phyloP scores from a whole-genome alignment of 2,797 vertebrate species.

The Pteropus rufus region DNA sequence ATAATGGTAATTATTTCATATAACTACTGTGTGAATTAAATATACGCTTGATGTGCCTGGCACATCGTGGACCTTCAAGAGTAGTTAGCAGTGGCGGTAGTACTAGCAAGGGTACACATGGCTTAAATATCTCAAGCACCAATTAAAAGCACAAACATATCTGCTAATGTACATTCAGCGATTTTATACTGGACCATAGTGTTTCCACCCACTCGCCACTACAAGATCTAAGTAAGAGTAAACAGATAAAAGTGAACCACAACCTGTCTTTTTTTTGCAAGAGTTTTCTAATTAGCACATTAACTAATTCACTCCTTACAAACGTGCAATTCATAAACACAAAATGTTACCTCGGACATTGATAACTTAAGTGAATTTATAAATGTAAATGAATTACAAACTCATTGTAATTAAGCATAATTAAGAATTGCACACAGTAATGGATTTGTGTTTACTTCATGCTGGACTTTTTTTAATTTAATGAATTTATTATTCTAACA shows the following conservation, averaged over 20 bases:
- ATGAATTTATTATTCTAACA: conserved; percentile 3
- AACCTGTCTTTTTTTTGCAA: not conserved
- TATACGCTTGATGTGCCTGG: not conserved
- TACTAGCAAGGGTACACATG: not conserved
- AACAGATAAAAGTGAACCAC: not conserved
- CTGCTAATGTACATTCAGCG: not conserved
- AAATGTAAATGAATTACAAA: conserved; percentile 36
- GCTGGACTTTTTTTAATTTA: conserved; percentile 21
- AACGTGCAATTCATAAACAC: conserved; percentile 55
- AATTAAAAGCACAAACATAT: not conserved
- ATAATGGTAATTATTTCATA: not conserved
- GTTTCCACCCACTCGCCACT: not conserved
- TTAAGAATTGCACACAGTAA: conserved; percentile 3
- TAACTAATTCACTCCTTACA: conserved; percentile 42
- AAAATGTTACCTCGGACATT: conserved; percentile 24
- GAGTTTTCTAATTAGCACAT: conserved; percentile 50
- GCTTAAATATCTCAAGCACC: not conserved
- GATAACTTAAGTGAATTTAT: conserved; percentile 50
- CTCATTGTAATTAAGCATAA: conserved; percentile 26
- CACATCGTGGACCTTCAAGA: not conserved
- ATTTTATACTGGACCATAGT: not conserved
- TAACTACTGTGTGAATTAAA: not conserved
- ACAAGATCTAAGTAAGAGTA: not conserved
- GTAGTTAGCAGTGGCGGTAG: not conserved
- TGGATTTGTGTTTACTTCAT: conserved; percentile 17